These are phyloP conservation scores for Cuculus canorus DNA, from an alignment of 2,797 vertebrate genomes.

Conservation along the genomic window DNA sequence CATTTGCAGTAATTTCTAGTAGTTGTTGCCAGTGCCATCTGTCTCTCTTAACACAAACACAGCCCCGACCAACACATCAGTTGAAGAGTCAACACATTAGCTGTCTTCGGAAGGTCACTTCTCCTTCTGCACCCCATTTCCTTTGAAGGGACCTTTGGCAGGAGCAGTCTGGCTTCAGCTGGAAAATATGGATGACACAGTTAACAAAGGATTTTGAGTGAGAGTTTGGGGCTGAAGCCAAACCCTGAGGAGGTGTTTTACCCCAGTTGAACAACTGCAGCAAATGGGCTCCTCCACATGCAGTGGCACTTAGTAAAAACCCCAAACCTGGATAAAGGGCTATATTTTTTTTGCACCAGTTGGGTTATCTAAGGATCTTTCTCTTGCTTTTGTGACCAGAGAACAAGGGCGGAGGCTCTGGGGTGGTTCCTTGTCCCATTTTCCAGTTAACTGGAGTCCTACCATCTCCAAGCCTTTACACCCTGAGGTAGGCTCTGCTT, in stretches of 20 bases:
- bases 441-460: neutral
- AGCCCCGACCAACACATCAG: neutral
- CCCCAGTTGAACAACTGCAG: neutral
- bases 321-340: neutral
- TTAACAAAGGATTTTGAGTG: accelerated
- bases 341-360: neutral
- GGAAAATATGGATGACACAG: neutral
- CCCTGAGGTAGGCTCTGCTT: slow-evolving; percentile 73
- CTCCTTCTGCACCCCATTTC: neutral
- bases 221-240: neutral
- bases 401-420: neutral
- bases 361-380: neutral
- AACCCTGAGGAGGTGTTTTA: neutral
- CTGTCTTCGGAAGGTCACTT: neutral
- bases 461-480: slow-evolving; percentile 84
- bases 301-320: neutral
- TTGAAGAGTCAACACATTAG: neutral
- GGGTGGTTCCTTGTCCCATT: neutral
- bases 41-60: neutral
- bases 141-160: neutral
- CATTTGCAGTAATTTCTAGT: neutral
- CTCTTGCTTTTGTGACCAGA: neutral
- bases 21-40: neutral
- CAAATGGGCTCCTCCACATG: neutral
- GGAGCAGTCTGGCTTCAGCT: neutral